These are phyloP conservation scores for Tenualosa thibaudeaui DNA, from an alignment of 2,797 vertebrate species.

Conservation along the genomic window DNA sequence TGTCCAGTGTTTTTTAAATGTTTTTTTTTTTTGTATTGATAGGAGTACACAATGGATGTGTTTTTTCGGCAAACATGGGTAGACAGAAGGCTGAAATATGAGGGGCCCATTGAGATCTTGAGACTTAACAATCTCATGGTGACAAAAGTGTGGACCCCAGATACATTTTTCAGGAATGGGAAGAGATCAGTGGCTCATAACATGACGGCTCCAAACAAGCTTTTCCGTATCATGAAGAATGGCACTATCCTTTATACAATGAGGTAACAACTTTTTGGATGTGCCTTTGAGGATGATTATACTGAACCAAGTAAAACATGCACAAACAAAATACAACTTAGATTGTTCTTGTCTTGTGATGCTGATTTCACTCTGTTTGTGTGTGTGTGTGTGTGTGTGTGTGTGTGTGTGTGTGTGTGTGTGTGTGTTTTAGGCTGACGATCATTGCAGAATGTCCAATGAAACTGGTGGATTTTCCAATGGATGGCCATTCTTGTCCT, in stretches of 20 bases:
- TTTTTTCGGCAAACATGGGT: slow-evolving; percentile 99
- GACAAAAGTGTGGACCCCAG: slow-evolving; percentile 97
- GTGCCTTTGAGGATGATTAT: neutral
- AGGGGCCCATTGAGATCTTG: slow-evolving; percentile 94
- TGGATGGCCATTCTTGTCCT: slow-evolving; percentile 97
- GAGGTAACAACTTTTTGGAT: slow-evolving; percentile 75
- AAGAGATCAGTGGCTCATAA: slow-evolving; percentile 98
- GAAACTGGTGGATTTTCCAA: slow-evolving; percentile 97
- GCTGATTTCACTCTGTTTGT: slow-evolving; percentile 24
- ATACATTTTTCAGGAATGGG: slow-evolving; percentile 98
- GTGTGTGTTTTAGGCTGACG: slow-evolving; percentile 80
- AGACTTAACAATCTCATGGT: slow-evolving; percentile 98
- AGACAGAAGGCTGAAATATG: slow-evolving; percentile 90
- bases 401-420: slow-evolving; percentile 26
- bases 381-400: slow-evolving; percentile 27
- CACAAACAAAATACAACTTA: neutral
- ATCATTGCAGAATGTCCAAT: slow-evolving; percentile 97
- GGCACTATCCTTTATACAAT: slow-evolving; percentile 98
- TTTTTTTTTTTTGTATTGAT: slow-evolving; percentile 15
- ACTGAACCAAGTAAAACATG: neutral
- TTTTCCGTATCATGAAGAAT: slow-evolving; percentile 99
- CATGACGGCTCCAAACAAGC: slow-evolving; percentile 97
- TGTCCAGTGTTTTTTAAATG: neutral
- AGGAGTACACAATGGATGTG: slow-evolving; percentile 99
- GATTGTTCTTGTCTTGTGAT: slow-evolving; percentile 19